Base-by-base conservation (phyloP, 2,113 vertebrate species). In the Pungitius pungitius region DNA sequence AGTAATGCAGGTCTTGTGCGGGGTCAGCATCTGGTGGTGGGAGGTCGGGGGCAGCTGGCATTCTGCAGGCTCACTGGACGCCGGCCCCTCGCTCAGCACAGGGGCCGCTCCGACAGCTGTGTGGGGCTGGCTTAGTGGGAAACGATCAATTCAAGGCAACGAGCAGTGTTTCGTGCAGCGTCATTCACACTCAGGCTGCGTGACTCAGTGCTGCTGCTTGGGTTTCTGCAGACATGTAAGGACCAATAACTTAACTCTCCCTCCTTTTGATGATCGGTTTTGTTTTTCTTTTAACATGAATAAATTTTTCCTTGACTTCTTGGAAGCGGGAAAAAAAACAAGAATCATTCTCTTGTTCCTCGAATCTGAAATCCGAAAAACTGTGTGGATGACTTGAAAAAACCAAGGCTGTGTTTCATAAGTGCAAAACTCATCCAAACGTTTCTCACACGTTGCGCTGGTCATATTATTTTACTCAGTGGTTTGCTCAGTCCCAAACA, bases 41-140 rank as follows among this genome's bases (percentile, higher is more conserved):
- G 20, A n/a, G 77, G 49, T 47, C 43, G n/a, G 67, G 55, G 85
- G 86, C 87, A 90, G 87, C 86, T 88, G 90, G 83, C 84, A 75
- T 75, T 83, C 83, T 85, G 81, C 73, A 77, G 45, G 81, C 75
- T 74, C 76, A 60, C 62, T 80, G 70, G 60, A 76, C 86, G 79
- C 57, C 30, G 60, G 69, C 59, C 80, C 73, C 54, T 80, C 67
- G 3, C 60, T 54, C 69, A 13, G 30, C 59, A 56, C 56, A 7
- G 13, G 24, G 57, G 64, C 83, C 81, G 54, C 57, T 35, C 2
- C 51, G 61, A 75, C 80, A 86, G 71, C 80, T 88, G 86, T 64
- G 52, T 22, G 8, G 64, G 73, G 70, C 39, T 69, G 61, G 59
- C 62, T 42, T 49, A 37, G 15, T 27, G 81, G 47, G 68, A 61